Evolutionary conservation across 2,888 invertebrate species (phyloP), one percentile per base, ranked within the genome.

Genomic region (Ligdia adustata): DNA sequence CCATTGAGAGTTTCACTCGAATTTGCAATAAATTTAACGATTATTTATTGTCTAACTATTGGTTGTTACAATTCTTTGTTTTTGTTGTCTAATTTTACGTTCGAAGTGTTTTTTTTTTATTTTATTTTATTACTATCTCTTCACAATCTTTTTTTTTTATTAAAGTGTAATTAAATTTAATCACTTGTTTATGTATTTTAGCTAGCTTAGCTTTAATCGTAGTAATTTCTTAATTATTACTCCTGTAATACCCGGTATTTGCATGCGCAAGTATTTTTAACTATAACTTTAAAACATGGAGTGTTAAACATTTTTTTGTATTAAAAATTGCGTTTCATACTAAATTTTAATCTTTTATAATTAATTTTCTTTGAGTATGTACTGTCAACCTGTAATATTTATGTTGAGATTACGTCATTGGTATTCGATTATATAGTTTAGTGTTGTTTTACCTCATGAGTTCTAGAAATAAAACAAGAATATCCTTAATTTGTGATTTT

Each of bases 401-500:
- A 78, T 72, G 69, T 75, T 74, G 73, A 70, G 58, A 71, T 52
- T 52, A 72, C 70, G 64, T 64, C 57, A 82, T 85, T 86, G 82
- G 82, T 82, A 79, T 75, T 56, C 56, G 57, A 46, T 46, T 66
- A 70, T 80, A 81, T 85, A 88, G 84, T 77, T 75, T 87, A 88
- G 89, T 74, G 71, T 85, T 87, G 86, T 88, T 89, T n/a, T 90
- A 89, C 89, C 89, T 90, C 89, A 90, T 88, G 88, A 87, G 80
- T 86, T 88, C 79, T 90, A 90, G 89, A 79, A 84, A 90, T 79
- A 81, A 89, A 89, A 88, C 75, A 71, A 83, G 77, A 86, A 79
- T 85, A 85, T 86, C 76, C 79, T 75, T 79, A 72, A 60, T 39
- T 45, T 60, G 63, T 48, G 7, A 62, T 79, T 79, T 78, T 67